These are phyloP conservation scores for Lycaena phlaeas DNA, from an alignment of 2,888 invertebrate genomes.

Conservation along the genomic window DNA sequence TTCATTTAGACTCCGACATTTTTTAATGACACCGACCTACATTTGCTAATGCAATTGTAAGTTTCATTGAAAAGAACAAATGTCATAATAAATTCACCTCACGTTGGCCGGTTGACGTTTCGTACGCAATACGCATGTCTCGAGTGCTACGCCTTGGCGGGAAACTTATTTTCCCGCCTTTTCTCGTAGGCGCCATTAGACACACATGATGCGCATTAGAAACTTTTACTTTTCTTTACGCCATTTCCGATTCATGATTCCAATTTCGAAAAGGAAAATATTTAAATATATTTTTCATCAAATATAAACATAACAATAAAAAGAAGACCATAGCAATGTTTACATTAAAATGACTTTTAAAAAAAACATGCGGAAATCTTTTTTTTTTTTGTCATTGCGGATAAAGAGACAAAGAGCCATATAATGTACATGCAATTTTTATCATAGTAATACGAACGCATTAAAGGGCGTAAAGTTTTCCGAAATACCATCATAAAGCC, in stretches of 20 bases:
- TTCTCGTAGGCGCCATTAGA: slow-evolving; percentile 39
- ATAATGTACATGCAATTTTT: too few species aligned
- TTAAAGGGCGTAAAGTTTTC: slow-evolving; percentile 15
- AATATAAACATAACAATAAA: too few species aligned
- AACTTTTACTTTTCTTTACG: slow-evolving; percentile 11
- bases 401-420: too few species aligned
- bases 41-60: slow-evolving; percentile 9
- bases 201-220: slow-evolving; percentile 52
- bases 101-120: slow-evolving; percentile 27
- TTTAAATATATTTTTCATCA: too few species aligned
- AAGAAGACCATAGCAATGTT: too few species aligned
- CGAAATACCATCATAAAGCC: slow-evolving; percentile 22
- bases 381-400: too few species aligned
- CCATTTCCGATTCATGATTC: background rate
- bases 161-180: slow-evolving; percentile 69
- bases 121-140: slow-evolving; percentile 64
- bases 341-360: too few species aligned
- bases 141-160: slow-evolving; percentile 50
- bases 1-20: too few species aligned
- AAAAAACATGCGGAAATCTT: too few species aligned
- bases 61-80: slow-evolving; percentile 9
- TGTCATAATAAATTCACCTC: too few species aligned
- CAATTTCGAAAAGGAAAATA: too few species aligned
- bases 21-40: too few species aligned
- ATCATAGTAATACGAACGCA: background rate